Evolutionary conservation across 2,113 vertebrate genomes (phyloP).

Genomic region (Neomonachus schauinslandi): DNA sequence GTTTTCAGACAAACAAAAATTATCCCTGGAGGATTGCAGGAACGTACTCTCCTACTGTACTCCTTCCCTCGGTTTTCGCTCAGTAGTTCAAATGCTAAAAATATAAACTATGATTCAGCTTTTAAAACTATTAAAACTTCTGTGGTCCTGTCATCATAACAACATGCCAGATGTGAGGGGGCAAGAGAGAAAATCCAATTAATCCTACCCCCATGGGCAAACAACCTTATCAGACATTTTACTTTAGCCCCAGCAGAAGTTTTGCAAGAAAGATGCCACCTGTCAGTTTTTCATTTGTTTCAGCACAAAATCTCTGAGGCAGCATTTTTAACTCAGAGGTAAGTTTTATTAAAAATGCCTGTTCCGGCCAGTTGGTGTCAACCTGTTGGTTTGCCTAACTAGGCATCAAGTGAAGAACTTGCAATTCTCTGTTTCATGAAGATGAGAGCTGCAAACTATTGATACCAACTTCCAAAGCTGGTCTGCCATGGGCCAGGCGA

Average conservation of each 20-base stretch:
- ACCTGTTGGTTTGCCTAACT: constrained; percentile 7
- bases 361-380: constrained; percentile 17
- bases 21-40: neutral
- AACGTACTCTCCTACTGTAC: too few relatives aligned
- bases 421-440: neutral
- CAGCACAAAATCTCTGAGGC: constrained; percentile 80
- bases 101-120: constrained; percentile 48
- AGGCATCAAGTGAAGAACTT: neutral
- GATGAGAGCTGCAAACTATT: neutral
- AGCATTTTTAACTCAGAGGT: constrained; percentile 78
- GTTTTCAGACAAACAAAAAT: neutral
- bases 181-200: constrained; percentile 82
- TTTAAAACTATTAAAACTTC: constrained; percentile 70
- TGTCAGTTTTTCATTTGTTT: constrained; percentile 81
- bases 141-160: constrained; percentile 78
- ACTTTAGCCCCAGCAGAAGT: constrained; percentile 80
- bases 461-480: neutral
- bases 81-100: neutral
- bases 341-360: constrained; percentile 60
- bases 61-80: neutral
- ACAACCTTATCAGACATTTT: constrained; percentile 80
- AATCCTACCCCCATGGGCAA: constrained; percentile 83
- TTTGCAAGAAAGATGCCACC: constrained; percentile 83
- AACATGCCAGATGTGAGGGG: constrained; percentile 65
- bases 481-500: neutral